Evolutionary conservation across 2,797 vertebrate genomes (phyloP), one percentile per base, ranked within the genome.

Genomic region (Triplophysa yarkandensis): DNA sequence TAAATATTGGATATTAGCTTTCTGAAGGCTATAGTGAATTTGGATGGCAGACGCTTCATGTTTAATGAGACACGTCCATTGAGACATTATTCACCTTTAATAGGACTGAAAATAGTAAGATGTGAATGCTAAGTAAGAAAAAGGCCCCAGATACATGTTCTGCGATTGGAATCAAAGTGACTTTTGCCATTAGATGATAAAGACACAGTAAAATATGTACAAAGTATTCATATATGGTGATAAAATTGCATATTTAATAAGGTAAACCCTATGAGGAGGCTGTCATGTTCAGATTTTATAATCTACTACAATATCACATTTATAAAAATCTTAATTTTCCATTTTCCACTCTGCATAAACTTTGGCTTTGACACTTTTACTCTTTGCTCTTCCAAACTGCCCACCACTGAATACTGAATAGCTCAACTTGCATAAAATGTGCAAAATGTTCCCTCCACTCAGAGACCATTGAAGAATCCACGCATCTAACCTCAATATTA

Each of bases 401-500:
- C 50, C 39, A 60, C 41, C 16, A 13, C 2, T 60, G 62, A 23
- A 21, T 58, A 41, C 2, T 60, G 62, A 23, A 21, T 58, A 41
- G 36, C 19, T 41, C 34, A 17, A 16, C 36, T 39, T 13, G 36
- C n/a, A n/a, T 32, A 4, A 32, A 61, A 30, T n/a, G 65, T 43
- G 41, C 68, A 67, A 14, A 41, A 63, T 16, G 62, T 67, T 63
- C 68, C 60, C 19, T 41, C 27, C 39, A 23, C 76, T 77, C 68
- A 71, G 43, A 17, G 70, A 57, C 74, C 64, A 68, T 10, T 39
- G 4, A 63, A 68, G 39, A 58, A 32, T 58, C 60, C 68, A 63
- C 68, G 66, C 68, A 63, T 77, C 78, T 68, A 39, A 63, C 71
- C 54, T 19, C 54, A 67, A 75, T 50, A 64, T 50, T 68, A 71